Base-by-base conservation (phyloP, 2,797 vertebrate species). In the Melanotaenia trifasciata region DNA sequence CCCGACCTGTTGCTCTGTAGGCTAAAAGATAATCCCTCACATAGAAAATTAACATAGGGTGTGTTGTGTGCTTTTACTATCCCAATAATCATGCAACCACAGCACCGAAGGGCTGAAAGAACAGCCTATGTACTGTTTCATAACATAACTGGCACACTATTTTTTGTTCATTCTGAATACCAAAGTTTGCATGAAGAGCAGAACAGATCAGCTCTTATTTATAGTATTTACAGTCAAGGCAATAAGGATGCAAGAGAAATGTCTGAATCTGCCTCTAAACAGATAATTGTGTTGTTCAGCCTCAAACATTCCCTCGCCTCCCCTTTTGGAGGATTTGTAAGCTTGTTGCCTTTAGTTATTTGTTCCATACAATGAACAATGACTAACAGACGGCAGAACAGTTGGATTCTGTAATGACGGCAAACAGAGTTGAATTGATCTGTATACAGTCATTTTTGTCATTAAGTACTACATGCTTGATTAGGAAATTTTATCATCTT, bases 301-400 rank as follows among this genome's bases (percentile, higher is more conserved):
- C 20, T 65, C 56, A 22, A 10, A 1, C 9, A 70, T 59, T 36
- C 16, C 33, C 59, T 26, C 38, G 43, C 33, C 28, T 3, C 51
- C 20, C 33, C 35, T 64, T 45, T 62, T n/a, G 13, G 26, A 28
- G 53, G 53, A 56, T 78, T 61, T 56, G 32, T 58, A 59, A 63
- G 69, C 30, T 26, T 76, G 72, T 81, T 83, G 74, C 47, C 72
- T 68, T 76, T 70, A 47, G 67, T 32, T 35, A 33, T 83, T 71
- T 70, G 43, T 79, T 85, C 58, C 26, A 83, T 54, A 76, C 45
- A 70, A 59, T 58, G 65, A 80, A 50, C 74, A 78, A 54, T 10
- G 18, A 26, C 16, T 68, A n/a, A 56, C 43, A 69, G 63, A 36
- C 13, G 11, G 53, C 33, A 66, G 6, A 68, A 63, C 58, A 64